Percentiles rank a stretch among this genome's conserved stretches.
These are phyloP conservation scores for Anthoptus insignis DNA, from an alignment of 2,888 invertebrate species.

Conservation along the genomic window DNA sequence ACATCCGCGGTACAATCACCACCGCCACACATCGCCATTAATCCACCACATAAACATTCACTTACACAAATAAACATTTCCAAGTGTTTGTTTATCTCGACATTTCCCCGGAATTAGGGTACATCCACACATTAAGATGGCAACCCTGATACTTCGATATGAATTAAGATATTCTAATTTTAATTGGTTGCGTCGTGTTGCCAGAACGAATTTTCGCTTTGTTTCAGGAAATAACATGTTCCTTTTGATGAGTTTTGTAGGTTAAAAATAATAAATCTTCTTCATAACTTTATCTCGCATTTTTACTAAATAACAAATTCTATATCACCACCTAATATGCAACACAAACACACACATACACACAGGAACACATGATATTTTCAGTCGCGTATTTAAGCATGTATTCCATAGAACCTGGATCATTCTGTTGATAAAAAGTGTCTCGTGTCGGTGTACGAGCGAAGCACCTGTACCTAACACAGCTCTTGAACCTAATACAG, in stretches of 20 bases:
- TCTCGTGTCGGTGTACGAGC: too few relatives aligned
- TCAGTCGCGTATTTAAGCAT: too few relatives aligned
- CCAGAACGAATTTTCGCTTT: conserved; percentile 27
- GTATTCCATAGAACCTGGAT: too few relatives aligned
- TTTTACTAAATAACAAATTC: too few relatives aligned
- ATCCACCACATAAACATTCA: conserved; percentile 70
- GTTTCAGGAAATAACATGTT: conserved; percentile 36
- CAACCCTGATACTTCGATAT: conserved; percentile 87
- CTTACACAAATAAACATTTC: conserved; percentile 83
- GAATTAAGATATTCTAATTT: conserved; percentile 92
- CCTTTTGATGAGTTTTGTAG: conserved; percentile 17
- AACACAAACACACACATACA: too few relatives aligned
- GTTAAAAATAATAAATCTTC: conserved; percentile 8
- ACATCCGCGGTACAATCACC: too few relatives aligned
- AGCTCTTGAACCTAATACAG: too few relatives aligned
- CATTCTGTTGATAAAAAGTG: too few relatives aligned
- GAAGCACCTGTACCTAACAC: too few relatives aligned
- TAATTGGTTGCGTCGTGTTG: conserved; percentile 65
- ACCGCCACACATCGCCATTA: conserved; percentile 46
- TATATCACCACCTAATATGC: too few relatives aligned
- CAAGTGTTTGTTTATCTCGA: conserved; percentile 75
- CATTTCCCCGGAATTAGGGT: conserved; percentile 83
- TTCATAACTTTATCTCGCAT: too few relatives aligned
- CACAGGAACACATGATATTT: too few relatives aligned
- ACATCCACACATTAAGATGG: conserved; percentile 84